Base-by-base conservation (phyloP, 2,888 invertebrate genomes). In the Lacanobia oleracea region DNA sequence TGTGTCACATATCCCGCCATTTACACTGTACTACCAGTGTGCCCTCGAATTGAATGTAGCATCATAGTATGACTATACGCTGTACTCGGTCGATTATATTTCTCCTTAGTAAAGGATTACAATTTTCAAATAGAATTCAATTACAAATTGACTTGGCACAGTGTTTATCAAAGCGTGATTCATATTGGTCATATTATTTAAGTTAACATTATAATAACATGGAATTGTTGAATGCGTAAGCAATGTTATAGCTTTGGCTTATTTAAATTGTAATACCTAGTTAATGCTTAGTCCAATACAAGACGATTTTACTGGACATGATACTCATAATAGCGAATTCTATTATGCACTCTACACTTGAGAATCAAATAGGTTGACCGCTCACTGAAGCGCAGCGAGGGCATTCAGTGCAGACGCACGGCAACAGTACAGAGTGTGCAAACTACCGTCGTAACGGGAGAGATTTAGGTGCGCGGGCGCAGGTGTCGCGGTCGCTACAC, bases 401-500 rank as follows among this genome's bases (percentile, higher is more conserved):
- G 67, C 67, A 51, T 63, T 75, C 79, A 48, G 67, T 56, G 67
- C 23, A 59, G 67, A 56, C 65, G 53, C 45, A 71, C 65, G 66
- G 64, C 65, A 77, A 50, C 77, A 68, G 80, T 82, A 79, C 82
- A 77, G n/a, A 82, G 65, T 77, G 80, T 82, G 81, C 82, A 77
- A 88, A 82, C 67, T 77, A 71, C 71, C 77, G 71, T 72, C 80
- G 80, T 86, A 87, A 86, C 79, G 82, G 82, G 82, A 80, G 84
- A 81, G 82, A 86, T 83, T 83, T 70, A 81, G 82, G 77, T 71
- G 75, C 83, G 83, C 81, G 67, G 69, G 80, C 88, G 86, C 87
- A 86, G 85, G 85, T 87, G 85, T 78, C 74, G 50, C 62, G 33
- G 33, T 21, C 75, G 74, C 61, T 43, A 48, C 59, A 66, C 61